Evolutionary conservation across 2,113 vertebrate genomes (phyloP).

Genomic region (Pseudorectes ferrugineus): DNA sequence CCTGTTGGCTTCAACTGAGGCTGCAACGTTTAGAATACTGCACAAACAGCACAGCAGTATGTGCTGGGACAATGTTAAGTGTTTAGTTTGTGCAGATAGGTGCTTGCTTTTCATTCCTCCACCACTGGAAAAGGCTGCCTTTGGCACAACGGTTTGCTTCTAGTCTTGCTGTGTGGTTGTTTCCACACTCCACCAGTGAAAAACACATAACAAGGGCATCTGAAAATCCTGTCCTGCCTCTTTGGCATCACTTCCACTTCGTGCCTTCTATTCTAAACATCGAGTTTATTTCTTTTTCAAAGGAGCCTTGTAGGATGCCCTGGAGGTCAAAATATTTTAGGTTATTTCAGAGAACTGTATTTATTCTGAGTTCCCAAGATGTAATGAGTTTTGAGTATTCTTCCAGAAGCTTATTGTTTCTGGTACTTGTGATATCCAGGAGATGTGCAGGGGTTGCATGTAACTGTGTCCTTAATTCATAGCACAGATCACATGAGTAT

Average conservation of each 20-base stretch:
- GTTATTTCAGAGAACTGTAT: not conserved
- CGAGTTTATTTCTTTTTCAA: not conserved
- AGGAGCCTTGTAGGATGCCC: not conserved
- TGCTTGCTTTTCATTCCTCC: not conserved
- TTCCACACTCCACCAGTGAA: not conserved
- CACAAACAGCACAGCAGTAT: not conserved
- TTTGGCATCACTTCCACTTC: not conserved
- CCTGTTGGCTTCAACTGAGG: not conserved
- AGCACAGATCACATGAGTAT: not conserved
- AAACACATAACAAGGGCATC: not conserved
- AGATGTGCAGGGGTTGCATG: not conserved
- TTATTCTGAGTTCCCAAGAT: not conserved
- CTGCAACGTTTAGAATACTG: not conserved
- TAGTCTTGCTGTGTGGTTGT: not conserved
- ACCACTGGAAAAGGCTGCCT: not conserved
- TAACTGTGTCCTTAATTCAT: not conserved
- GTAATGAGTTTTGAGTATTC: not conserved
- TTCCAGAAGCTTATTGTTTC: not conserved
- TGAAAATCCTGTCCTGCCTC: not conserved
- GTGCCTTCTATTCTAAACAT: not conserved
- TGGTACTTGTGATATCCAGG: not conserved
- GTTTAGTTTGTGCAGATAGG: not conserved
- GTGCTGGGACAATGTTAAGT: not conserved
- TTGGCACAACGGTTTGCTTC: not conserved
- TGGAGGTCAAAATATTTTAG: not conserved